Evolutionary conservation across 1,140 invertebrate species (phyloP), one percentile per base, ranked within the genome.

Genomic region (Apis mellifera): DNA sequence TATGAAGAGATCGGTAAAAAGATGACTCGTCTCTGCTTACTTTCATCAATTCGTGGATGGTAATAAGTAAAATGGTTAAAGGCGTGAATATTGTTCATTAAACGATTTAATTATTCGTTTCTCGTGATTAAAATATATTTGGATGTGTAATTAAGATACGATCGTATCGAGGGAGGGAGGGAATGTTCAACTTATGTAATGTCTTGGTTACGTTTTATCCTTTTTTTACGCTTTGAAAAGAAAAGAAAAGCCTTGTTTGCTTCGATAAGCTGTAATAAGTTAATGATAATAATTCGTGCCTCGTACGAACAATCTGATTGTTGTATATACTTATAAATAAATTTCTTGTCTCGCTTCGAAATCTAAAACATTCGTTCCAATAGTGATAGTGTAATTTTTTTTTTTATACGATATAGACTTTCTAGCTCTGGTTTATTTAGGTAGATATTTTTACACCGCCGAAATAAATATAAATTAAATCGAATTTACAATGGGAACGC

Each of bases 231-330:
- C 32, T n/a, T 12, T 15, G 17, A 70, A n/a, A n/a, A 12, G 15
- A 65, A 21, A 59, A n/a, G 23, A 17, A 60, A 59, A 48, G 42
- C 17, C 32, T 19, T 32, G 55, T 78, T 70, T 70, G 26, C 48
- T 48, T 60, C 42, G 42, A 79, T 19, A 26, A 9, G 32, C 9
- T 15, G 9, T 52, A 54, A 60, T n/a, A 12, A 15, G 23, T 2
- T 62, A 72, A 60, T 72, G 62, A 62, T 15, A 60, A 71, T 71
- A 60, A 72, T 79, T 71, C 62, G 9, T 65, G 26, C 19, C 5
- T 11, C 3, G 42, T 23, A n/a, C 15, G 21, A 23, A 57, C 21
- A 19, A 13, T 17, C 55, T 21, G 9, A 19, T 26, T 13, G 52
- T 62, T 62, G n/a, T n/a, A n/a, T n/a, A 19, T 1, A 21, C 4